Percentiles rank a stretch among this genome's conserved stretches.
Conservation (phyloP, 2,797 vertebrate species). For the Betta splendens region DNA sequence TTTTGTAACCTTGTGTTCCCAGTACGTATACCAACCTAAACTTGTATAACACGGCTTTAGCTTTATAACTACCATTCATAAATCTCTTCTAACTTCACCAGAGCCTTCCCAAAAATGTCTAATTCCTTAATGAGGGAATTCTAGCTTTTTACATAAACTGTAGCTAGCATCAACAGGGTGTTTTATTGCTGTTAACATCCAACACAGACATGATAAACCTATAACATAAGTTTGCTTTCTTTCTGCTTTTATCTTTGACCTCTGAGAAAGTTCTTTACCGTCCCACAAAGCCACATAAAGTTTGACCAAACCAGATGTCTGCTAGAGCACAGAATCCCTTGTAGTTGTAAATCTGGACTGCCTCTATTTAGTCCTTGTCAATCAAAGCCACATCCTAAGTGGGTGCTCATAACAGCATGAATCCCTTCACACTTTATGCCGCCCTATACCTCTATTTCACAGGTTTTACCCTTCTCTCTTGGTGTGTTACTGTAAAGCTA, state of each 20-base stretch:
- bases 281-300: constrained; percentile 63
- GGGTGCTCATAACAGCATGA: constrained; percentile 57
- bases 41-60: background rate
- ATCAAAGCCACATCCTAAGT: constrained; percentile 70
- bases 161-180: constrained; percentile 8
- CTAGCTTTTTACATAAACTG: constrained; percentile 14
- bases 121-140: constrained; percentile 10
- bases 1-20: background rate
- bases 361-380: constrained; percentile 63
- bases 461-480: constrained; percentile 57
- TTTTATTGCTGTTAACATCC: constrained; percentile 32
- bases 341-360: constrained; percentile 63
- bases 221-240: constrained; percentile 40
- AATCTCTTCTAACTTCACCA: background rate
- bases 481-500: constrained; percentile 67
- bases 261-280: constrained; percentile 60
- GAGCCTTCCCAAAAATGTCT: constrained; percentile 4
- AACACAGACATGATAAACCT: constrained; percentile 40
- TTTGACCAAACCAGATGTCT: constrained; percentile 72
- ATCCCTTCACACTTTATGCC: constrained; percentile 52
- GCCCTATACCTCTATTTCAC: constrained; percentile 52
- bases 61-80: constrained; percentile 12
- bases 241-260: constrained; percentile 43
- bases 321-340: constrained; percentile 47
- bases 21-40: background rate